These are phyloP conservation scores for Drosophila ustulata DNA, from an alignment of 2,888 invertebrate species.

Conservation along the genomic window DNA sequence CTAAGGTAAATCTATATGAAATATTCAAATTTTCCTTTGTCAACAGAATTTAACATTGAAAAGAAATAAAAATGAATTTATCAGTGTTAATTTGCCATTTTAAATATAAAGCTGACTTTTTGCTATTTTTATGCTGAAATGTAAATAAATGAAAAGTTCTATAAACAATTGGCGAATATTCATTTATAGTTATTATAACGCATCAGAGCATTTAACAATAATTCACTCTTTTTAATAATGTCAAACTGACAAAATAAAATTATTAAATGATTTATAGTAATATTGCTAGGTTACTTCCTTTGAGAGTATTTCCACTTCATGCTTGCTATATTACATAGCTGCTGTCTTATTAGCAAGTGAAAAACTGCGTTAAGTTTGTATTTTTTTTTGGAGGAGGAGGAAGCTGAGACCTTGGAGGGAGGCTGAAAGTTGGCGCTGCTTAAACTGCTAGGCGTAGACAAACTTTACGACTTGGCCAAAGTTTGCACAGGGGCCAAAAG, in stretches of 20 bases:
- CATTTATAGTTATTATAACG: neutral
- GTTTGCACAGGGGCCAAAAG: conserved; percentile 30
- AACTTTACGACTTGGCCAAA: conserved; percentile 68
- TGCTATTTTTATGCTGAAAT: neutral
- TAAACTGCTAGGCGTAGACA: conserved; percentile 59
- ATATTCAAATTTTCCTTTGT: too few relatives aligned
- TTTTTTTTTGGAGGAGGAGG: neutral
- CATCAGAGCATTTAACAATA: neutral
- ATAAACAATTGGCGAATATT: neutral
- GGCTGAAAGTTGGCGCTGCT: conserved; percentile 51
- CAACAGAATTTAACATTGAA: too few relatives aligned
- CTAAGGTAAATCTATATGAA: too few relatives aligned
- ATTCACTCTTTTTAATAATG: neutral
- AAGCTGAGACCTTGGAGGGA: conserved; percentile 16
- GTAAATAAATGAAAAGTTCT: neutral
- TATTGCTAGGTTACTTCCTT: too few relatives aligned
- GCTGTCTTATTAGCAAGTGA: conserved; percentile 24
- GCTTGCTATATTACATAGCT: neutral
- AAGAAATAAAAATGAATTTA: too few relatives aligned
- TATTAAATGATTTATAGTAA: neutral
- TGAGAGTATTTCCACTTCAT: conserved; percentile 22
- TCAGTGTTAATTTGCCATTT: neutral
- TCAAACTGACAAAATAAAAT: neutral
- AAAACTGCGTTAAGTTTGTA: conserved; percentile 17
- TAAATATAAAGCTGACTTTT: too few relatives aligned